phyloP scores from a whole-genome alignment of 2,797 vertebrate species.

The Corythornis leucogaster region DNA sequence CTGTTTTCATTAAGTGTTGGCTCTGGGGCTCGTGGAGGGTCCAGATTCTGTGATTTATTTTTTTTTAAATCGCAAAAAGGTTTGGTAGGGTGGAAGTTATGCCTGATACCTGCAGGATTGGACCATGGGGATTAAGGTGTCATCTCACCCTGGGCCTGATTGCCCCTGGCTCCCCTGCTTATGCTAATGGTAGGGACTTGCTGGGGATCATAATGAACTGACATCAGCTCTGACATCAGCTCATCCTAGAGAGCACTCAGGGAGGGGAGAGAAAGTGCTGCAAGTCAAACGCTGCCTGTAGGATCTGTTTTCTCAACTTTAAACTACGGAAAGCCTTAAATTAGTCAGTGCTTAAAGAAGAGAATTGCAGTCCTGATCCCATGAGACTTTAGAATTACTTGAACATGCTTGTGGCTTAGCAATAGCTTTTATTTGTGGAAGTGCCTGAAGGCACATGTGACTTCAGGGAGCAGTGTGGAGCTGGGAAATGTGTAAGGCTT shows the following conservation, averaged over 20 bases:
- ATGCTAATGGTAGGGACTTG: background rate
- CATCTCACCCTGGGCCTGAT: background rate
- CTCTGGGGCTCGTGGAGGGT: background rate
- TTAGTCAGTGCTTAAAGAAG: slow-evolving; percentile 7
- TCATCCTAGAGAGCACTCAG: background rate
- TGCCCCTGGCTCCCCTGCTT: background rate
- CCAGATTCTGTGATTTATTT: background rate
- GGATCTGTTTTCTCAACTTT: background rate
- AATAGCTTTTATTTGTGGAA: slow-evolving; percentile 62
- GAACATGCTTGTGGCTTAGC: slow-evolving; percentile 51
- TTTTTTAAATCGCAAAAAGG: background rate
- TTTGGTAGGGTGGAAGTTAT: background rate
- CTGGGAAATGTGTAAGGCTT: background rate
- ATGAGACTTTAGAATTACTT: background rate
- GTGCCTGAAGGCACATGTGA: slow-evolving; percentile 21
- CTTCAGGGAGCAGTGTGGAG: background rate
- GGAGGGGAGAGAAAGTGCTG: slow-evolving; percentile 17
- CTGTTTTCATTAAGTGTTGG: slow-evolving; percentile 47
- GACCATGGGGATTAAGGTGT: background rate
- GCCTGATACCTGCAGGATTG: background rate
- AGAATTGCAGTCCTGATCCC: slow-evolving; percentile 42
- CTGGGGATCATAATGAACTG: background rate
- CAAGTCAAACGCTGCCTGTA: background rate
- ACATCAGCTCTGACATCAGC: background rate
- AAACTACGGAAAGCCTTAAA: slow-evolving; percentile 23